Conservation (phyloP, 2,113 vertebrate genomes). For the Polypterus senegalus region DNA sequence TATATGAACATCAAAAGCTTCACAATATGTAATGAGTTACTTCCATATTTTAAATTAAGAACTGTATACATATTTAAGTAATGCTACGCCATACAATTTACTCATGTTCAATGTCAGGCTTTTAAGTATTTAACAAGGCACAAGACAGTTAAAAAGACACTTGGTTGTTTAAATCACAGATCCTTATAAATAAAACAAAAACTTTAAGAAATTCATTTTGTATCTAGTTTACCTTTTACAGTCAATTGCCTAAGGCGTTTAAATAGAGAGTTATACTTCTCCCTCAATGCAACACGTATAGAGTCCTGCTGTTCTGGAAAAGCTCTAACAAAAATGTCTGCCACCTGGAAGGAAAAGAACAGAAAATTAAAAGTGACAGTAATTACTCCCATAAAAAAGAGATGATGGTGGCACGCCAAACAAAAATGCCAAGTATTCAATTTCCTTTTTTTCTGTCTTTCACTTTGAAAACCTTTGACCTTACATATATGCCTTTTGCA, state of each 20-base stretch:
- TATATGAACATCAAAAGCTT: too few species aligned
- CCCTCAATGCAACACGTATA: slow-evolving; percentile 74
- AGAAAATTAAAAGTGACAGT: background rate
- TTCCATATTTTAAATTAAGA: background rate
- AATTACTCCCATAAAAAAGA: too few species aligned
- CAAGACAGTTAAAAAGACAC: background rate
- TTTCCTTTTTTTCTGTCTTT: background rate
- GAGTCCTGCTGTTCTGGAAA: slow-evolving; percentile 78
- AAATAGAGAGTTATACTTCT: slow-evolving; percentile 71
- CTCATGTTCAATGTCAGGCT: too few species aligned
- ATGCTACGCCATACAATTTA: too few species aligned
- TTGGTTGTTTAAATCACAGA: too few species aligned
- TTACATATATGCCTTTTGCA: too few species aligned
- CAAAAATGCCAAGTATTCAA: background rate
- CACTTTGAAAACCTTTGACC: too few species aligned
- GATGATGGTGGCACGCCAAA: background rate
- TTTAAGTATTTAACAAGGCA: background rate
- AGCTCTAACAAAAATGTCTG: slow-evolving; percentile 64
- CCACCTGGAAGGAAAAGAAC: slow-evolving; percentile 50
- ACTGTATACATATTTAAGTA: background rate
- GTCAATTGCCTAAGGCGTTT: slow-evolving; percentile 52
- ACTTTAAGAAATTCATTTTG: too few species aligned
- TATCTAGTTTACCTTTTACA: slow-evolving; percentile 44
- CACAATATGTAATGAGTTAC: background rate
- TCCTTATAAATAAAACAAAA: too few species aligned